A percentile compares a stretch with the other conserved stretches of the same genome.
Evolutionary conservation across 2,113 vertebrate species (phyloP).

Genomic region (Calyptommatus sinebrachiatus): DNA sequence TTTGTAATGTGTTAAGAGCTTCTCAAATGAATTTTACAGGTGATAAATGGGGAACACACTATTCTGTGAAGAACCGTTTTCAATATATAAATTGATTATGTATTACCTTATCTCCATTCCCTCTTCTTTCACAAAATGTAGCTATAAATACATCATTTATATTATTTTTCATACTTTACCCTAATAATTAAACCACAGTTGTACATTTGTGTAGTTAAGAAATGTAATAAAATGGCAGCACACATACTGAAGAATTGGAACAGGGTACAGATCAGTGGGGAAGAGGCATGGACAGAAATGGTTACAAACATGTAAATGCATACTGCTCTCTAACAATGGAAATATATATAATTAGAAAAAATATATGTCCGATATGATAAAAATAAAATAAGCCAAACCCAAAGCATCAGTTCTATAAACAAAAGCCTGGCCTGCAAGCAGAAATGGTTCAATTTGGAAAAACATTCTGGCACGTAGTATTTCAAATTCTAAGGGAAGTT

Average conservation of each 20-base stretch:
- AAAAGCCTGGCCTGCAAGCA: constrained; percentile 62
- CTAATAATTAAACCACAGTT: constrained; percentile 13
- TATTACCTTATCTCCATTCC: neutral
- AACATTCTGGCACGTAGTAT: constrained; percentile 17
- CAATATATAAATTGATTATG: neutral
- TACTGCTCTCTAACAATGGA: constrained; percentile 43
- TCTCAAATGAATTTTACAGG: neutral
- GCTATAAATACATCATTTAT: neutral
- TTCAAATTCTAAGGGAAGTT: constrained; percentile 26
- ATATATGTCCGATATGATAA: constrained; percentile 40
- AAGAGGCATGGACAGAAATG: neutral
- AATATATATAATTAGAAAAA: constrained; percentile 34
- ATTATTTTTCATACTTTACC: neutral
- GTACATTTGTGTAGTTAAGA: constrained; percentile 6
- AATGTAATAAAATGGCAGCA: constrained; percentile 18
- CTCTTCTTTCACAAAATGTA: neutral
- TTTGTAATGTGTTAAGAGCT: neutral
- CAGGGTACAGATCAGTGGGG: neutral
- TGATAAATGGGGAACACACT: neutral
- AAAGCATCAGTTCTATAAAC: constrained; percentile 43
- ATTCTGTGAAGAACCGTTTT: neutral
- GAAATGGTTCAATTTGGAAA: constrained; percentile 36
- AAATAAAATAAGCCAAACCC: constrained; percentile 35
- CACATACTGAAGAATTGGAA: neutral
- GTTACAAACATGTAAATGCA: constrained; percentile 23